phyloP scores from a whole-genome alignment of 2,113 vertebrate species.

The Tinamus guttatus region DNA sequence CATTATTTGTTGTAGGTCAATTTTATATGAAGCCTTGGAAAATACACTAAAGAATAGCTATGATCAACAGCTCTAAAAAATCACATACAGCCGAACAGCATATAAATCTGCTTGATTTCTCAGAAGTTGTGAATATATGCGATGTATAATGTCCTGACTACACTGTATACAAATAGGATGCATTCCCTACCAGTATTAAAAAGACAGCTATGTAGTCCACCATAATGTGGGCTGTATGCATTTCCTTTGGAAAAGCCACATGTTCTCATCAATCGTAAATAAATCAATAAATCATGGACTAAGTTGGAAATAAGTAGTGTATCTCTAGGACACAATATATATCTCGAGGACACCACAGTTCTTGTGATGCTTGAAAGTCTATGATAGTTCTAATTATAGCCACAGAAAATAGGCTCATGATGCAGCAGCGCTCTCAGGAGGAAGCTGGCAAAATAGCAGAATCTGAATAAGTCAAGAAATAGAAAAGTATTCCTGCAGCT shows the following conservation, averaged over 20 bases:
- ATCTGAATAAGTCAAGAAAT: not conserved
- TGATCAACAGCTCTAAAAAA: conserved; percentile 11
- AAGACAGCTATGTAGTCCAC: not conserved
- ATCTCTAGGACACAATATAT: not conserved
- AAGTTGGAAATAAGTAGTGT: not conserved
- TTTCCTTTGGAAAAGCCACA: conserved; percentile 25
- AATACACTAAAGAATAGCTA: not conserved
- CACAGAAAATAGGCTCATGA: not conserved
- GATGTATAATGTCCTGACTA: not conserved
- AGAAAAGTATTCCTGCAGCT: not conserved
- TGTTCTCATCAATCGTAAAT: conserved; percentile 23
- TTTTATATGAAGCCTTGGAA: not conserved
- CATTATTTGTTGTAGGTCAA: not conserved
- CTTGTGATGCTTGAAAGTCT: not conserved
- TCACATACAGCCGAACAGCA: not conserved
- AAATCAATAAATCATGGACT: conserved; percentile 27
- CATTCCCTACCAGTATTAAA: not conserved
- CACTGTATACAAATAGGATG: not conserved
- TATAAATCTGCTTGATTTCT: not conserved
- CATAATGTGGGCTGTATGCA: not conserved
- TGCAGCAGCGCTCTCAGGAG: conserved; percentile 79
- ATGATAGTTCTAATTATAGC: not conserved
- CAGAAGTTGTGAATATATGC: not conserved
- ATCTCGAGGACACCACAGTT: conserved; percentile 1
- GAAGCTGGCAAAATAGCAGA: conserved; percentile 51